These are phyloP conservation scores for Melieria crassipennis DNA, from an alignment of 2,888 invertebrate species.

Conservation along the genomic window DNA sequence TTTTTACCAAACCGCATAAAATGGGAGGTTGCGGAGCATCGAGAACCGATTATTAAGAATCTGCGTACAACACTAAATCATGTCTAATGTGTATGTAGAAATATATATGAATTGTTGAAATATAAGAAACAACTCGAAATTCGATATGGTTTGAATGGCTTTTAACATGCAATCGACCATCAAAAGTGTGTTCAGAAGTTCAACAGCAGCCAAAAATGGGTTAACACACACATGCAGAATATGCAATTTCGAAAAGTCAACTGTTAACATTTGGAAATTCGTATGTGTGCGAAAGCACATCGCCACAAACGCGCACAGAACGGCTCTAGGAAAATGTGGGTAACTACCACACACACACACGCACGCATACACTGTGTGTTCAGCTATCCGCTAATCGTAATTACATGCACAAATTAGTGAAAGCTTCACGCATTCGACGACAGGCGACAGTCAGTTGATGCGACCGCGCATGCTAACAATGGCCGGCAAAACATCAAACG, in stretches of 20 bases:
- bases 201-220: not conserved
- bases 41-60: too few relatives aligned
- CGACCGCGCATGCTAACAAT: not conserved
- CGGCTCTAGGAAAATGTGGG: too few relatives aligned
- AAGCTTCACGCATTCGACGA: constrained; percentile 13
- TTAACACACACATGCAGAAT: not conserved
- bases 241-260: constrained; percentile 7
- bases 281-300: not conserved
- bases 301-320: constrained; percentile 13
- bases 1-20: too few relatives aligned
- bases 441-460: not conserved
- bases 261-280: not conserved
- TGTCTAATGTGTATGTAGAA: too few relatives aligned
- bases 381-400: constrained; percentile 23
- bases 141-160: too few relatives aligned
- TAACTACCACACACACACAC: not conserved
- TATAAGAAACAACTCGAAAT: too few relatives aligned
- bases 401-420: constrained; percentile 23
- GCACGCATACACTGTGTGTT: constrained; percentile 1
- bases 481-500: constrained; percentile 24
- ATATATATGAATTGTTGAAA: too few relatives aligned
- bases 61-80: too few relatives aligned
- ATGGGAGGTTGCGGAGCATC: too few relatives aligned
- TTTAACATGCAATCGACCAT: too few relatives aligned
- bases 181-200: too few relatives aligned